Conservation (phyloP, 2,888 invertebrate species). For the Synanthedon andrenaeformis region DNA sequence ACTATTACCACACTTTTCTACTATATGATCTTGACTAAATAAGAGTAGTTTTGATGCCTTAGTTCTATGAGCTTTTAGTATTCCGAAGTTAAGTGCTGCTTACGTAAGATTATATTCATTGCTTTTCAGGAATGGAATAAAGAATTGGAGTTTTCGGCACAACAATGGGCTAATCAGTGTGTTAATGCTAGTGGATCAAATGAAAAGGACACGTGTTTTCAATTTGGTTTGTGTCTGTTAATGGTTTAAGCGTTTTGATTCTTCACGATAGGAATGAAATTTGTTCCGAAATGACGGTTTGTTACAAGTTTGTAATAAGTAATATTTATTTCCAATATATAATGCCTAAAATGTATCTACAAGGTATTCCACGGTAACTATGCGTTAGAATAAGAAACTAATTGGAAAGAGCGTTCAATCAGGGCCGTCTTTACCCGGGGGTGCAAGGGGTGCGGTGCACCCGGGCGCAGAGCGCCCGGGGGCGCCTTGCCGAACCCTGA, state of each 20-base stretch:
- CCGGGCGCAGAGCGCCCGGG: too few relatives aligned
- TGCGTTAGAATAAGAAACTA: too few relatives aligned
- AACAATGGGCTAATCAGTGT: conserved; percentile 58
- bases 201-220: conserved; percentile 36
- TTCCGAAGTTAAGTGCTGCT: too few relatives aligned
- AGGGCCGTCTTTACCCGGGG: too few relatives aligned
- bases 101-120: background rate
- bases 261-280: background rate
- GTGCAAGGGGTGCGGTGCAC: too few relatives aligned
- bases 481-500: too few relatives aligned
- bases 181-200: conserved; percentile 25
- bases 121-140: conserved; percentile 39
- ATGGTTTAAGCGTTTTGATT: background rate
- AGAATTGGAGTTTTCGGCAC: conserved; percentile 41
- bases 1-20: too few relatives aligned
- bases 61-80: too few relatives aligned
- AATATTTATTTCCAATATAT: background rate
- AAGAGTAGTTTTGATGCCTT: too few relatives aligned
- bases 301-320: conserved; percentile 1
- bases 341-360: background rate
- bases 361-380: too few relatives aligned
- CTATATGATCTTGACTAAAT: too few relatives aligned
- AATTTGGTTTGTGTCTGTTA: conserved; percentile 26
- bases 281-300: background rate
- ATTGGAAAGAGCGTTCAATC: too few relatives aligned